A percentile compares a stretch with the other conserved stretches of the same genome.
These are phyloP conservation scores for Solea solea DNA, from an alignment of 2,113 vertebrate species.

Conservation along the genomic window DNA sequence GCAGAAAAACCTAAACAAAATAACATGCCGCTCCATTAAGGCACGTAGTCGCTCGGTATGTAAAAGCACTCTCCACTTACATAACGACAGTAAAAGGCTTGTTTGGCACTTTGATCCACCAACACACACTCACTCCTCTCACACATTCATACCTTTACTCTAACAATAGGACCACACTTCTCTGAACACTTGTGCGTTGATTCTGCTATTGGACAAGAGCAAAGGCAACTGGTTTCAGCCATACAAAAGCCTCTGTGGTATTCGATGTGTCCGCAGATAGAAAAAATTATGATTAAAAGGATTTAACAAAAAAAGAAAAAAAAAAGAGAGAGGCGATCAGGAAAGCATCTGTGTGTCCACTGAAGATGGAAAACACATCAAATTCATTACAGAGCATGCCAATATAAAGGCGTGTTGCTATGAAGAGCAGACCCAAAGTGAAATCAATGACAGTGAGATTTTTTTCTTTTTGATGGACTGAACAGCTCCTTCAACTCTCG, in stretches of 20 bases:
- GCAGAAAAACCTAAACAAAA: conserved; percentile 52
- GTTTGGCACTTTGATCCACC: conserved; percentile 72
- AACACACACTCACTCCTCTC: conserved; percentile 71
- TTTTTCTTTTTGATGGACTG: conserved; percentile 24
- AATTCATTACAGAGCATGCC: conserved; percentile 16
- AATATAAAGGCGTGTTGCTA: conserved; percentile 32
- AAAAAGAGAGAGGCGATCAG: not conserved
- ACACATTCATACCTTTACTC: conserved; percentile 58
- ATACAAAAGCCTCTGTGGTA: not conserved
- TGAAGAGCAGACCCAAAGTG: conserved; percentile 30
- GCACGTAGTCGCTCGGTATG: conserved; percentile 55
- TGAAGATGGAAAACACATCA: conserved; percentile 26
- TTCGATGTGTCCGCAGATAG: not conserved
- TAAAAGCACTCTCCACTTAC: conserved; percentile 65
- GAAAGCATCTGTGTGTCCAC: conserved; percentile 7
- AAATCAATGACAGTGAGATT: conserved; percentile 36
- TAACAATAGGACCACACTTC: conserved; percentile 65
- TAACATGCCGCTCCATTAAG: conserved; percentile 45
- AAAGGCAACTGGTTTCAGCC: conserved; percentile 24
- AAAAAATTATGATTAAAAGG: not conserved
- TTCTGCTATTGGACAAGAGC: conserved; percentile 41
- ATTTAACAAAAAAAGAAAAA: not conserved
- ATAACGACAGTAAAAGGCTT: conserved; percentile 72
- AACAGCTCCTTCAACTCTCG: conserved; percentile 3
- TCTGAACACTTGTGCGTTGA: conserved; percentile 55